Percentiles rank a stretch among this genome's conserved stretches.
These are phyloP conservation scores for Lamellibrachia luymesi DNA, from an alignment of 1,140 invertebrate species.

Conservation along the genomic window DNA sequence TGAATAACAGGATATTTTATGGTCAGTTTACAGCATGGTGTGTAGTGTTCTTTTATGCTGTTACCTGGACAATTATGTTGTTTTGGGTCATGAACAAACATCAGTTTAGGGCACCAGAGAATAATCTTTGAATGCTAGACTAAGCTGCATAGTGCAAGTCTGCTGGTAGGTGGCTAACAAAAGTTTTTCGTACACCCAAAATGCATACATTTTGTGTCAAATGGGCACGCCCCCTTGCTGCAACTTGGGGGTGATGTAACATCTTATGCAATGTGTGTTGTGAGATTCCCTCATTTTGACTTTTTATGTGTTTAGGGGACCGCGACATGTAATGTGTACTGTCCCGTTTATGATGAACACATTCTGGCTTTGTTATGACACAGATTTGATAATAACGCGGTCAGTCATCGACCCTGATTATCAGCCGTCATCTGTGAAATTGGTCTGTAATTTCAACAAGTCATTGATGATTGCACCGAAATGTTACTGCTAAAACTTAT, in stretches of 20 bases:
- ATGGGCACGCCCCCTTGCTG: no score
- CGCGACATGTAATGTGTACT: no score
- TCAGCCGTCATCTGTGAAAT: neutral
- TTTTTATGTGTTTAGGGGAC: no score
- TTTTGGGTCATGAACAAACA: neutral
- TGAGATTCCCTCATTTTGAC: no score
- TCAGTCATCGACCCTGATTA: neutral
- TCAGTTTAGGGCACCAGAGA: no score
- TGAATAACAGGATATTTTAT: neutral
- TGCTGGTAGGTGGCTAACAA: no score
- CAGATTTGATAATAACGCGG: neutral
- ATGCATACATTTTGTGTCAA: no score
- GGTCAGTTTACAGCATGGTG: neutral
- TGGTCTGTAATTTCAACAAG: neutral
- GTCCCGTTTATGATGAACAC: neutral
- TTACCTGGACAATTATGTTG: neutral
- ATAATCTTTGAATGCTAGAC: no score
- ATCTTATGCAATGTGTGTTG: no score
- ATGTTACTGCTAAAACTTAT: neutral
- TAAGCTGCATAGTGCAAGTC: no score
- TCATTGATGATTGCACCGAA: neutral
- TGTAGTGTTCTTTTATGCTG: neutral
- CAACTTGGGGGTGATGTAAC: no score
- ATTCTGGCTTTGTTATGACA: neutral
- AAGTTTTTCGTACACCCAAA: no score